phyloP scores from a whole-genome alignment of 2,113 vertebrate species.

The Callipepla squamata region DNA sequence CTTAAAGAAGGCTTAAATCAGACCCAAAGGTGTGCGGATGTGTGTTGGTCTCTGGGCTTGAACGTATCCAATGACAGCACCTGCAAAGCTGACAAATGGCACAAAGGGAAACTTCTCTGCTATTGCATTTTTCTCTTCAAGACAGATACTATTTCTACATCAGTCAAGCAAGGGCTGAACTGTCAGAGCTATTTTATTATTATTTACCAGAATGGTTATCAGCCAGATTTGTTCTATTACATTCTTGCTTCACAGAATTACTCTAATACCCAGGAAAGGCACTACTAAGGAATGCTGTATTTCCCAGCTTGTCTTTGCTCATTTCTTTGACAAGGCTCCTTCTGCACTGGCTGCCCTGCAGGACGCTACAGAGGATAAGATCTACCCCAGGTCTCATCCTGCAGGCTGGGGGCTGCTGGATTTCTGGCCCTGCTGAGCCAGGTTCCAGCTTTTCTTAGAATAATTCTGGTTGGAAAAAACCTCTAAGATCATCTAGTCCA shows the following conservation, averaged over 20 bases:
- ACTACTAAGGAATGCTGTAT: neutral
- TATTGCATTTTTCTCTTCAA: neutral
- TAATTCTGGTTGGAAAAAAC: too few species aligned
- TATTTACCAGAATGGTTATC: neutral
- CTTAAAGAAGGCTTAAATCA: neutral
- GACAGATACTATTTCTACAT: neutral
- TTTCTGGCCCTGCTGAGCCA: neutral
- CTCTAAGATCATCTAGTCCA: too few species aligned
- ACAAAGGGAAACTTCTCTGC: neutral
- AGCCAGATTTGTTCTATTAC: neutral
- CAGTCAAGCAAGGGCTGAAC: conserved; percentile 8
- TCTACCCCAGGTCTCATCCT: neutral
- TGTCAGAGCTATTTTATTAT: conserved; percentile 2
- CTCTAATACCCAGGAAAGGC: neutral
- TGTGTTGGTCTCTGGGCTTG: neutral
- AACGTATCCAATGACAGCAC: neutral
- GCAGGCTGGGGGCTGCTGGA: neutral
- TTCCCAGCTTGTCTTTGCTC: neutral
- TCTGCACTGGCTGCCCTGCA: neutral
- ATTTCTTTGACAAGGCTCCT: neutral
- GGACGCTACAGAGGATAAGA: neutral
- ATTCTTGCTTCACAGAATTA: neutral
- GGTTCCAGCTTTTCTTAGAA: neutral
- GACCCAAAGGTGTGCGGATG: neutral
- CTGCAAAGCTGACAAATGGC: neutral